Evolutionary conservation across 2,113 vertebrate species (phyloP).

Genomic region (Diglossa brunneiventris): DNA sequence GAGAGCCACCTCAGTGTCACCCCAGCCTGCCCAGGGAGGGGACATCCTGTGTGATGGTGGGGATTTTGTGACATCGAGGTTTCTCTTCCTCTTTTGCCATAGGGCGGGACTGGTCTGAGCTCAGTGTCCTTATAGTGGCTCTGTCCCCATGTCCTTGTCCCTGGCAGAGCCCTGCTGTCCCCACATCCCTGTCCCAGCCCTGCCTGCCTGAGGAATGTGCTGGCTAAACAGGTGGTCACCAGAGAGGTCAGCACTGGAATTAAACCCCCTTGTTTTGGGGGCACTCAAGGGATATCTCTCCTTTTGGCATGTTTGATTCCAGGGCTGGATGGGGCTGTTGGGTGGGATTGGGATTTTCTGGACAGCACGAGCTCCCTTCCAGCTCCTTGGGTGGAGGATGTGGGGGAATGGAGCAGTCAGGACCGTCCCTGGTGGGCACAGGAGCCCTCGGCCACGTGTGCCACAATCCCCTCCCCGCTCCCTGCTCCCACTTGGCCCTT

Average conservation of each 20-base stretch:
- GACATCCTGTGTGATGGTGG: background rate
- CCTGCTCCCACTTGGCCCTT: background rate
- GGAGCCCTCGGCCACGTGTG: accelerated
- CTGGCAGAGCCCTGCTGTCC: background rate
- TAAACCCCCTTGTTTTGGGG: background rate
- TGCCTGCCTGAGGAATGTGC: background rate
- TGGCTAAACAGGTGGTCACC: background rate
- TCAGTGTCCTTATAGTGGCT: accelerated
- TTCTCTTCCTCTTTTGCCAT: background rate
- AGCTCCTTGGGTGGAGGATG: background rate
- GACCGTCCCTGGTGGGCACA: background rate
- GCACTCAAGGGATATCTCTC: too few relatives aligned
- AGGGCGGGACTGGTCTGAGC: background rate
- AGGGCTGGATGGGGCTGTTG: background rate
- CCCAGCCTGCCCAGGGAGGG: background rate
- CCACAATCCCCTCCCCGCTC: background rate
- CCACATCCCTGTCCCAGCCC: background rate
- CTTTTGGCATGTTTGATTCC: background rate
- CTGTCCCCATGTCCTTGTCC: background rate
- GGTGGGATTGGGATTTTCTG: background rate
- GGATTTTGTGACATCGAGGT: background rate
- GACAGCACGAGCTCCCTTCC: background rate
- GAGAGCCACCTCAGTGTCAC: background rate
- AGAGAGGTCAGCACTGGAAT: background rate
- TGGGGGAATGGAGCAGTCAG: background rate